phyloP scores from a whole-genome alignment of 2,888 invertebrate species.

The Acanthosepion pharaonis region DNA sequence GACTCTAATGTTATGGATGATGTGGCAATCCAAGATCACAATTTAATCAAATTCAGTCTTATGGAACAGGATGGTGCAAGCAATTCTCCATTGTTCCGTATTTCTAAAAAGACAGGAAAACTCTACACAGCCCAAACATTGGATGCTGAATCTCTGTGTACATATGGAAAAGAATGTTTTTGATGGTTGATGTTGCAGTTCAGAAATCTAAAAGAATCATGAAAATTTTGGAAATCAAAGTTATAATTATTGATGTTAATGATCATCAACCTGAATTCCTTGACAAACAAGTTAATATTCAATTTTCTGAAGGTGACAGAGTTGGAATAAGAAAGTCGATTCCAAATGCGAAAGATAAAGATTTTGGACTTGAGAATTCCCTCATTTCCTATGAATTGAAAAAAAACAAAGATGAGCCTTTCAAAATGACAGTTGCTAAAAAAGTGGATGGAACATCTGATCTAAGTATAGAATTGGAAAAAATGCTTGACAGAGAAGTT shows the following conservation, averaged over 20 bases:
- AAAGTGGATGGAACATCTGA: constrained; percentile 21
- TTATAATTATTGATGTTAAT: neutral
- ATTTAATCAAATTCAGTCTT: neutral
- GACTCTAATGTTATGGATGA: neutral
- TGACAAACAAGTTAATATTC: neutral
- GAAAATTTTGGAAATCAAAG: neutral
- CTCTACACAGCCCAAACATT: neutral
- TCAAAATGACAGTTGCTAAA: neutral
- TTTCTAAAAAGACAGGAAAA: constrained; percentile 22
- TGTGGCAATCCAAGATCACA: neutral
- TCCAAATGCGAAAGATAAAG: neutral
- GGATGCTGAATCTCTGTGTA: neutral
- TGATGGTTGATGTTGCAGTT: neutral
- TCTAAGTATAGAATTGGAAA: neutral
- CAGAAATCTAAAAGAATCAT: neutral
- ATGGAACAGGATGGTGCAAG: constrained; percentile 21
- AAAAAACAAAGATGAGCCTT: neutral
- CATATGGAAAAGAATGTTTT: neutral
- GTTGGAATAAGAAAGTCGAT: neutral
- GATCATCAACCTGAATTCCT: neutral
- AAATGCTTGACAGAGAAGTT: constrained; percentile 12
- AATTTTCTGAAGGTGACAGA: neutral
- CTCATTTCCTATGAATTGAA: neutral
- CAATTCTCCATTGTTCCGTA: neutral
- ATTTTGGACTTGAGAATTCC: neutral